phyloP scores from a whole-genome alignment of 1,140 invertebrate species.

The Drosophila tropicalis region DNA sequence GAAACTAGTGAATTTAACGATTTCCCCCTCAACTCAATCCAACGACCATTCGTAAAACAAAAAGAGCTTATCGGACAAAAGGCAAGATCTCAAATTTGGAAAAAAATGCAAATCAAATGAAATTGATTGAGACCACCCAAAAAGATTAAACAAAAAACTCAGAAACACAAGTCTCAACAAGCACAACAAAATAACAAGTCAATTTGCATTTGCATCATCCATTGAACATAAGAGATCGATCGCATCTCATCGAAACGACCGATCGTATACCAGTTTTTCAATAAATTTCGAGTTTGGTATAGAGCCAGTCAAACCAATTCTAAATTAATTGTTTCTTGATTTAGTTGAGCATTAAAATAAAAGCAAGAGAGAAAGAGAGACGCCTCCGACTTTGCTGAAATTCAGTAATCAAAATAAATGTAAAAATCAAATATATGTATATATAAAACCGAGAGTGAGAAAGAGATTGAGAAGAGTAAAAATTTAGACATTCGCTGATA shows the following conservation, averaged over 20 bases:
- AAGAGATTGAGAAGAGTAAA: slow-evolving; percentile 30
- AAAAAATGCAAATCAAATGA: slow-evolving; percentile 54
- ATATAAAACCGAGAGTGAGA: neutral
- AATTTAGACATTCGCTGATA: slow-evolving; percentile 80
- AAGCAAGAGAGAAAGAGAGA: slow-evolving; percentile 1
- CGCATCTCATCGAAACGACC: too few relatives aligned
- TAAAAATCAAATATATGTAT: slow-evolving; percentile 3
- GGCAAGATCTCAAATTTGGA: slow-evolving; percentile 44
- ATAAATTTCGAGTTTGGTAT: slow-evolving; percentile 43
- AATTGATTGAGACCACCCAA: slow-evolving; percentile 64
- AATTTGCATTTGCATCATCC: slow-evolving; percentile 73
- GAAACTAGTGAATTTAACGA: slow-evolving; percentile 47
- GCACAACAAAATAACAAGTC: slow-evolving; percentile 46
- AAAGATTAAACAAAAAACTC: slow-evolving; percentile 5
- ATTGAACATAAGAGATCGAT: slow-evolving; percentile 48
- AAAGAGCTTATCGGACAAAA: slow-evolving; percentile 56
- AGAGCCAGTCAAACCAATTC: slow-evolving; percentile 47
- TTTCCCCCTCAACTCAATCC: slow-evolving; percentile 8
- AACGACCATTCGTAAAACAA: slow-evolving; percentile 14
- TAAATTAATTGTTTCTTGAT: slow-evolving; percentile 79
- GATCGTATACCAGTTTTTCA: slow-evolving; percentile 23
- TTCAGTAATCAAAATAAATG: slow-evolving; percentile 70
- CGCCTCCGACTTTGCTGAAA: slow-evolving; percentile 53
- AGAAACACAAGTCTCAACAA: slow-evolving; percentile 11
- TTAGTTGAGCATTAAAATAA: slow-evolving; percentile 67